Evolutionary conservation across 2,888 invertebrate genomes (phyloP).

Genomic region (Protophormia terraenovae): DNA sequence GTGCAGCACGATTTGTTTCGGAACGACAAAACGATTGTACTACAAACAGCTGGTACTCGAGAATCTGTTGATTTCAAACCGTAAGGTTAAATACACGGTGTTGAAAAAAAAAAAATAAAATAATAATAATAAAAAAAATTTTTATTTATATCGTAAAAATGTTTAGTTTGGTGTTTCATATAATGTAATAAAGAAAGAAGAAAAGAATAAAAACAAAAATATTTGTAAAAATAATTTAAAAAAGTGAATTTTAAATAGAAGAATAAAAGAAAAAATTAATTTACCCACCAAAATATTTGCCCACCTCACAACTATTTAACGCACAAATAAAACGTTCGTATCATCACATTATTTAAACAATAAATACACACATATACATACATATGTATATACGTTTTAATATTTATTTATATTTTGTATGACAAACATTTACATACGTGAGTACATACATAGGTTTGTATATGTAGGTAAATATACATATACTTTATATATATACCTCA

Average conservation of each 20-base stretch:
- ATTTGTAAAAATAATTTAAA: neutral
- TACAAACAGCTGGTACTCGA: constrained; percentile 40
- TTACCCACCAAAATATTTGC: constrained; percentile 11
- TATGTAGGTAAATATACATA: too few relatives aligned
- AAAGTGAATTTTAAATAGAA: neutral
- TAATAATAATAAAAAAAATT: neutral
- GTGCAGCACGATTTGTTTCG: neutral
- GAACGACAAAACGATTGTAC: neutral
- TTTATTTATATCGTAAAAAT: neutral
- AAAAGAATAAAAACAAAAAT: neutral
- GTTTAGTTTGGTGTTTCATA: neutral
- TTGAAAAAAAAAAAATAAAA: neutral
- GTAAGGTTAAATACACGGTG: constrained; percentile 25
- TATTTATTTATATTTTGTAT: neutral
- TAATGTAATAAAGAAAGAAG: neutral
- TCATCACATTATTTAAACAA: constrained; percentile 8
- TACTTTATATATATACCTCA: too few relatives aligned
- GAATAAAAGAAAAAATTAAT: neutral
- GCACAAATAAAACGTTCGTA: constrained; percentile 11
- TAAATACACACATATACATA: neutral
- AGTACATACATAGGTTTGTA: too few relatives aligned
- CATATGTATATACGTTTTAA: too few relatives aligned
- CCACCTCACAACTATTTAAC: constrained; percentile 1
- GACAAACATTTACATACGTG: neutral
- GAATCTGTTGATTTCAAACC: constrained; percentile 46